A percentile compares a stretch with the other conserved stretches of the same genome.
phyloP scores from a whole-genome alignment of 2,113 vertebrate species.

The Pterocles burchelli region DNA sequence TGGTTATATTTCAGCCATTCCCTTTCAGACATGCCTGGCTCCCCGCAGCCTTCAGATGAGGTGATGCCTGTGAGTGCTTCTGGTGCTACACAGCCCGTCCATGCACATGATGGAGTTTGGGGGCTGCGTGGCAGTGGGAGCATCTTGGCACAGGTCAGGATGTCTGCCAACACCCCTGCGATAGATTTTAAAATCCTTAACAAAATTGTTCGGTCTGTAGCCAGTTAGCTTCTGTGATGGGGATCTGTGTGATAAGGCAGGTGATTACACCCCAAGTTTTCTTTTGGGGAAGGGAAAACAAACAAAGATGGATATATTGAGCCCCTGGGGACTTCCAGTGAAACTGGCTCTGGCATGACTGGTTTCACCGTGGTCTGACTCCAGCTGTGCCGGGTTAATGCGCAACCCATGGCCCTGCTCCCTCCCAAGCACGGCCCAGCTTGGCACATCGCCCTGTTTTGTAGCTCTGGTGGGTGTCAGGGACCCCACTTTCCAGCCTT shows the following conservation, averaged over 20 bases:
- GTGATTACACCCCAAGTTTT: not conserved
- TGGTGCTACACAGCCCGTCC: fast-evolving
- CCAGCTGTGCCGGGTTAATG: not conserved
- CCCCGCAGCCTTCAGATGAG: not conserved
- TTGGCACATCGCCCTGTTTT: not conserved
- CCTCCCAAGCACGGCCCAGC: fast-evolving
- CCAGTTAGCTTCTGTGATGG: not conserved
- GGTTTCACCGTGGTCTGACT: not conserved
- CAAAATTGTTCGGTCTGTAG: not conserved
- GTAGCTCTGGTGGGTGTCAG: fast-evolving
- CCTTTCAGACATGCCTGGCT: fast-evolving
- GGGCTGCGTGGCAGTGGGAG: not conserved
- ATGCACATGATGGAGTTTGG: fast-evolving
- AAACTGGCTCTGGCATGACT: not conserved
- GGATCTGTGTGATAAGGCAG: not conserved
- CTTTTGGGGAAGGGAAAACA: not conserved
- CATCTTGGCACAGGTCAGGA: fast-evolving
- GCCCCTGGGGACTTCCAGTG: not conserved
- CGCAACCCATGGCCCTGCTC: not conserved
- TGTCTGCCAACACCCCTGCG: fast-evolving
- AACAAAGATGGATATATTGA: not conserved
- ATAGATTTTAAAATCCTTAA: not conserved
- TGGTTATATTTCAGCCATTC: not conserved
- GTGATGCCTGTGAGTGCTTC: not conserved
- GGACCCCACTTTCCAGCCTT: fast-evolving